Evolutionary conservation across 2,888 invertebrate genomes (phyloP), one percentile per base, ranked within the genome.

Genomic region (Drosophila atroscutellata): DNA sequence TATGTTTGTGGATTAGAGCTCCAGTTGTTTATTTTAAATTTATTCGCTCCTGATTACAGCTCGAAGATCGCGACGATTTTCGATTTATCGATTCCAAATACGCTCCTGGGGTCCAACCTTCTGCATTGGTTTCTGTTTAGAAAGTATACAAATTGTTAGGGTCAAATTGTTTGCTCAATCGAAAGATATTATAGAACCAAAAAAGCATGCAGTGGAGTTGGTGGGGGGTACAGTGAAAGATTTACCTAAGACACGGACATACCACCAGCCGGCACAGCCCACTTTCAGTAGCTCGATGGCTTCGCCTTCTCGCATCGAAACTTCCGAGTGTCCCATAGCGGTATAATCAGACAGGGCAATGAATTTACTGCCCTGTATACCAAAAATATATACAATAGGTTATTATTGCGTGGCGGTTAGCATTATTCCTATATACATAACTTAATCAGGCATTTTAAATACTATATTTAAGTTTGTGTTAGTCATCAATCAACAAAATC

Each of bases 251-350:
- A 97, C 95, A 90, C 97, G 96, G 91, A 98, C 97, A 94, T 97
- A 98, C 98, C 98, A 98, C 98, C 98, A 98, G 83, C 98, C 98
- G 83, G 98, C 98, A 94, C 97, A 97, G 92, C 98, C 98, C 84
- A 98, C 96, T 94, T 98, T 98, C 83, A 98, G 95, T 83, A 98
- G 94, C 92, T 98, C 97, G 83, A 98, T 96, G 86, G 95, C 95
- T 94, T 98, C 98, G 28, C 98, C 98, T 94, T 98, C 98, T 71
- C 95, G 95, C 94, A 98, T 95, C 77, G 97, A 96, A 80, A 98
- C 96, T 94, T 98, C 98, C 80, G 97, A 97, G 83, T 96, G 96
- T 83, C 98, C 98, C 93, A 97, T 96, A 74, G 98, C 97, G 92
- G 96, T 96, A 94, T 98, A 98, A 94, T 98, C 98, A 75, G 98